These are phyloP conservation scores for Miltochrista miniata DNA, from an alignment of 2,888 invertebrate species.

Conservation along the genomic window DNA sequence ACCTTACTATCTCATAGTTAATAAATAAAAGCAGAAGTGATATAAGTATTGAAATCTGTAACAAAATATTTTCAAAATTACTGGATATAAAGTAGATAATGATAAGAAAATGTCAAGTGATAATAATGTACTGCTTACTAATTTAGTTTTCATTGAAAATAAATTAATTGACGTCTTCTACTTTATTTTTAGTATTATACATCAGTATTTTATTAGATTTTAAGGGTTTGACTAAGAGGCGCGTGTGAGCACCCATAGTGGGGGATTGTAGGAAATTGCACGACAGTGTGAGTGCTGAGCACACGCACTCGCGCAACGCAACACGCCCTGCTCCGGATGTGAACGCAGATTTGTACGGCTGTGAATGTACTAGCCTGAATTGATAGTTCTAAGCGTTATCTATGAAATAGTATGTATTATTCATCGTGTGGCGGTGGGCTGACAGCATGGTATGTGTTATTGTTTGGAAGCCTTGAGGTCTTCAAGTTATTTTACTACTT, in stretches of 20 bases:
- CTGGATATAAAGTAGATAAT: background rate
- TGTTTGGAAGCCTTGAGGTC: slow-evolving; percentile 57
- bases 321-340: slow-evolving; percentile 78
- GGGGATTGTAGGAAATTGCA: slow-evolving; percentile 56
- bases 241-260: slow-evolving; percentile 46
- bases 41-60: too few species aligned
- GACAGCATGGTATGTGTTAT: slow-evolving; percentile 45
- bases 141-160: too few species aligned
- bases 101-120: too few species aligned
- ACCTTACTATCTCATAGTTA: too few species aligned
- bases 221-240: slow-evolving; percentile 43
- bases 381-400: slow-evolving; percentile 71
- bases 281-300: slow-evolving; percentile 49
- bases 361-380: slow-evolving; percentile 76
- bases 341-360: slow-evolving; percentile 73
- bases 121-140: too few species aligned
- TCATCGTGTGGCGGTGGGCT: slow-evolving; percentile 54
- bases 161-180: too few species aligned
- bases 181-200: too few species aligned
- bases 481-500: slow-evolving; percentile 72
- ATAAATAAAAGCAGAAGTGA: too few species aligned
- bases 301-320: slow-evolving; percentile 46
- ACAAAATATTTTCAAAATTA: too few species aligned
- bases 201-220: slow-evolving; percentile 56
- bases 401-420: slow-evolving; percentile 39